Evolutionary conservation across 2,888 invertebrate genomes (phyloP).

Genomic region (Lordiphosa andalusiaca): DNA sequence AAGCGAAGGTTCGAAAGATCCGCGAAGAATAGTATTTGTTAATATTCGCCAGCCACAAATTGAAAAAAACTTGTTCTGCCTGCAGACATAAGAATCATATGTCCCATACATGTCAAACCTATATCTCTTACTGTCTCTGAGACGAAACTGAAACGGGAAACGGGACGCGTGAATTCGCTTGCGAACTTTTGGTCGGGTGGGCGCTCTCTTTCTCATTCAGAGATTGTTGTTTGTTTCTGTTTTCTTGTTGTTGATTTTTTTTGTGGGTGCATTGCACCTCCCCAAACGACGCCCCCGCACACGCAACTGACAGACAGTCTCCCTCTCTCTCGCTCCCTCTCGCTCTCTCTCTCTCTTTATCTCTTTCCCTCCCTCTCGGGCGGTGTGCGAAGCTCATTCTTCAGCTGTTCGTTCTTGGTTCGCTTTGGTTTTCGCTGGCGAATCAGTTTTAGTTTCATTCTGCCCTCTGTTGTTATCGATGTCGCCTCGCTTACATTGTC

Average conservation of each 20-base stretch:
- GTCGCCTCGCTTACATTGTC: constrained; percentile 43
- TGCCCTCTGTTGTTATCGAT: constrained; percentile 62
- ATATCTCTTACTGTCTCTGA: no score
- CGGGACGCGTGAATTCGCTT: no score
- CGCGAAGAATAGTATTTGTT: no score
- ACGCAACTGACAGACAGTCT: constrained; percentile 31
- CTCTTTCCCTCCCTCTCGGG: not conserved
- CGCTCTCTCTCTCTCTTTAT: constrained; percentile 9
- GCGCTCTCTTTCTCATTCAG: constrained; percentile 53
- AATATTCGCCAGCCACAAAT: no score
- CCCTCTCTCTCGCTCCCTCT: constrained; percentile 19
- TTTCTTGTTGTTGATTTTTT: constrained; percentile 24
- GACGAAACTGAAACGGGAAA: no score
- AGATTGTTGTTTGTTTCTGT: constrained; percentile 36
- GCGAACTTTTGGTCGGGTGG: no score
- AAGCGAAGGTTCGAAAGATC: no score
- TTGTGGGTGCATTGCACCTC: constrained; percentile 65
- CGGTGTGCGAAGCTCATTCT: constrained; percentile 5
- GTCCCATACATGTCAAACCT: no score
- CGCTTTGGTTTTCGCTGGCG: constrained; percentile 11
- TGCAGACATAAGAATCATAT: no score
- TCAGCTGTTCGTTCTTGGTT: constrained; percentile 12
- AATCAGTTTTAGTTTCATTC: constrained; percentile 56
- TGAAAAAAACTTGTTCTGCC: no score
- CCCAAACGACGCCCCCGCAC: constrained; percentile 43